Evolutionary conservation across 1,140 invertebrate genomes (phyloP), one percentile per base, ranked within the genome.

Genomic region (Glossosoma conforme): DNA sequence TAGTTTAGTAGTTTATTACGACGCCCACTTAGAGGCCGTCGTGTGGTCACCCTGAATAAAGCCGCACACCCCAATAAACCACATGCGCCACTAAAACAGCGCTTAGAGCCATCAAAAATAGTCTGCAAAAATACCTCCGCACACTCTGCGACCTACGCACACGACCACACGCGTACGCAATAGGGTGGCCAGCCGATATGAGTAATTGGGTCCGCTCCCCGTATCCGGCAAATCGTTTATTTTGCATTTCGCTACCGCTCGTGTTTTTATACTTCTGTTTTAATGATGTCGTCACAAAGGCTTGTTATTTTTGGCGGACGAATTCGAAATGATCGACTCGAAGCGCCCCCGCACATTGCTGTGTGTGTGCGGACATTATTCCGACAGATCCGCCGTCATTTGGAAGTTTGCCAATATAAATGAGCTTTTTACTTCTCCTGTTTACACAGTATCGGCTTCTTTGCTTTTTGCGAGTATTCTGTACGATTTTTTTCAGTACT

Each of bases 301-400:
- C 52, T 46, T 54, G 52, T 54, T 54, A 47, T 54, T 54, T 54
- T 54, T 54, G 52, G 45, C 45, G 44, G 40, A 43, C 44, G 45
- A 48, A 48, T 54, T 43, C 40, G 30, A 43, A 30, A 48, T 45
- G 41, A 51, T 51, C 48, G 48, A 51, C 48, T n/a, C n/a, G n/a
- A n/a, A n/a, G n/a, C n/a, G n/a, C n/a, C n/a, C n/a, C n/a, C n/a
- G 48, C 48, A 37, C 36, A 37, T 28, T 32, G 18, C 25, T 5
- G 35, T 44, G 43, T 33, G 19, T 44, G 33, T 20, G 20, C 8
- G 33, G 33, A 5, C 14, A 14, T 28, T 44, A 25, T 44, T 20
- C 32, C 30, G 48, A 37, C 48, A 51, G 36, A 44, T 49, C 30
- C 38, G 20, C 38, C 33, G 21, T 52, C 50, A 45, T 52, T 52